Conservation (phyloP, 2,113 vertebrate genomes). For the Protobothrops mucrosquamatus region DNA sequence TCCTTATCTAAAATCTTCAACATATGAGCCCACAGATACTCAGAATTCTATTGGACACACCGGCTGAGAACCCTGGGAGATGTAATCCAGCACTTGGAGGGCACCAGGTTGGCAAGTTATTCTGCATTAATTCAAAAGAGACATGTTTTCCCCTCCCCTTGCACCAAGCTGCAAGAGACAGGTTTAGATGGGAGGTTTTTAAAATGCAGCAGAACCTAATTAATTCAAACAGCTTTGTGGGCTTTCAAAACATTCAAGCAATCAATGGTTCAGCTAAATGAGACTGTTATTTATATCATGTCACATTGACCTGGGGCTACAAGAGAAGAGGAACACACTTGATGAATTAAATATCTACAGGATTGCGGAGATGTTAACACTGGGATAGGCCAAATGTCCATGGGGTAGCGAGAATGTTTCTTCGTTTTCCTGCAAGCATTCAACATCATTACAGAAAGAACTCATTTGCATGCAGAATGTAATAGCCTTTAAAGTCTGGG, state of each 20-base stretch:
- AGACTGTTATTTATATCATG: neutral
- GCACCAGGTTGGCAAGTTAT: neutral
- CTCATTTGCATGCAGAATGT: neutral
- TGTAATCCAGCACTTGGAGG: neutral
- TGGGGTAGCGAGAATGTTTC: neutral
- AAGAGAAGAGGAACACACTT: neutral
- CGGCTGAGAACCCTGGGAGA: neutral
- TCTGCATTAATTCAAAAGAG: neutral
- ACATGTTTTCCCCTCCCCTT: neutral
- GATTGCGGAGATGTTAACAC: neutral
- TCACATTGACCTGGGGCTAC: conserved; percentile 7
- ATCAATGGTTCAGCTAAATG: conserved; percentile 5
- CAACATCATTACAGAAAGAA: neutral
- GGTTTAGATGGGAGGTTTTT: neutral
- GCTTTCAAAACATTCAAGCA: conserved; percentile 13
- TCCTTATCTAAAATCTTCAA: neutral
- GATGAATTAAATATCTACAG: neutral
- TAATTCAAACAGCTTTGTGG: conserved; percentile 5
- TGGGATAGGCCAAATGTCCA: neutral
- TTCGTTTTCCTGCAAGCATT: neutral
- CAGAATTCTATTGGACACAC: neutral
- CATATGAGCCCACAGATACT: neutral
- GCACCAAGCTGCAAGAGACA: neutral
- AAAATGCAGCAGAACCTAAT: neutral
- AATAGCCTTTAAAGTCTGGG: neutral